Evolutionary conservation across 1,140 invertebrate species (phyloP).

Genomic region (Rhyacophila brunnea): DNA sequence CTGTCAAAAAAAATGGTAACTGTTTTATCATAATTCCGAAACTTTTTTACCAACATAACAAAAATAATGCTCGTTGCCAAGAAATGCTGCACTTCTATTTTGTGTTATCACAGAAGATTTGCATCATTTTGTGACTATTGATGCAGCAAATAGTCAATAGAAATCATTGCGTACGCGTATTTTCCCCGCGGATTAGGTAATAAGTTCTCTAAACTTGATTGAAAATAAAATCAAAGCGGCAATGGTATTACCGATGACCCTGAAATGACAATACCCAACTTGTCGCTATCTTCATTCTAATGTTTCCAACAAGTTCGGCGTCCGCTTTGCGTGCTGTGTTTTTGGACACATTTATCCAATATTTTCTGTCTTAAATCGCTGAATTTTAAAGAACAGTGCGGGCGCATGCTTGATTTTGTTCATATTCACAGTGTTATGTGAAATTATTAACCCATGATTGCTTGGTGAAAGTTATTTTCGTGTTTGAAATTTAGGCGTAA

Average conservation of each 20-base stretch:
- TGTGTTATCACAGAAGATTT: no score
- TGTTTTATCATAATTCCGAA: no score
- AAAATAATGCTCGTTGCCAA: no score
- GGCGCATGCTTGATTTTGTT: background rate
- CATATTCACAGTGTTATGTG: constrained; percentile 21
- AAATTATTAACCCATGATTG: constrained; percentile 5
- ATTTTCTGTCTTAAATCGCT: constrained; percentile 20
- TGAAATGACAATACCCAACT: constrained; percentile 23
- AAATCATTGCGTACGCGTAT: no score
- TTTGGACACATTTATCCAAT: constrained; percentile 18
- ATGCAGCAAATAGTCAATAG: no score
- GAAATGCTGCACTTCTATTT: no score
- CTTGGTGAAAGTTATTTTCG: constrained; percentile 15
- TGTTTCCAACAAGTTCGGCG: constrained; percentile 27
- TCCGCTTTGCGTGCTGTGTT: constrained; percentile 22
- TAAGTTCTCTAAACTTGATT: no score
- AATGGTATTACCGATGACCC: constrained; percentile 23
- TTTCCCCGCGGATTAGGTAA: no score
- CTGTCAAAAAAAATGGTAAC: no score
- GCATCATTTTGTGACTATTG: no score
- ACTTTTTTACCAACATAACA: no score
- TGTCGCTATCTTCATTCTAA: constrained; percentile 15
- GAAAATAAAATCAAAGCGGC: background rate
- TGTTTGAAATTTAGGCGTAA: constrained; percentile 19
- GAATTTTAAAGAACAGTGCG: constrained; percentile 1